Evolutionary conservation across 2,797 vertebrate genomes (phyloP), one percentile per base, ranked within the genome.

Genomic region (Allobates femoralis): DNA sequence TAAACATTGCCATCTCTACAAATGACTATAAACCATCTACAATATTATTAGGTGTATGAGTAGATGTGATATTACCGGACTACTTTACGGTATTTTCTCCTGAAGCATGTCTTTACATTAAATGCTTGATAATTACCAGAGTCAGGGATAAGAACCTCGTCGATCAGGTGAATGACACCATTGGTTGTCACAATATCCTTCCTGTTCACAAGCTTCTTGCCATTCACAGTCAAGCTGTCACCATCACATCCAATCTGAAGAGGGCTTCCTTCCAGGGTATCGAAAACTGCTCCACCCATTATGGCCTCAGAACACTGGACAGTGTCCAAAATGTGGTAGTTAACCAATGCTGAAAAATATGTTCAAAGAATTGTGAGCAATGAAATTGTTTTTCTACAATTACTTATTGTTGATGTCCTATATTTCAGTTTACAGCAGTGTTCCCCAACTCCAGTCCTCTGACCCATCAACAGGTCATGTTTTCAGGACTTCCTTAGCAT

Each of bases 301-400:
- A 99, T 99, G 34, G 97, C 97, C 93, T 99, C 98, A 1, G 98
- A 97, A 90, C 98, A 99, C 93, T 99, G 97, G 3, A 97, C 91
- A 0, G 96, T 96, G 86, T 97, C 94, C 92, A 99, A 92, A 87
- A 99, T 92, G 89, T 99, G 98, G 91, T 95, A 99, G 58, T 96
- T 98, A 90, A 99, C 79, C 0, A 99, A 94, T 89, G 98, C 98
- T 99, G 1, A 71, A 77, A 77, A 26, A 51, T 50, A 46, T 46
- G 26, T n/a, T n/a, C 1, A 73, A 46, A 73, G 12, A 26, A 74
- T 69, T 69, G 21, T 62, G 10, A 5, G 14, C 28, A 26, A 8
- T 2, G 5, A 14, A 62, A n/a, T 62, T 62, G 16, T 53, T 53
- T 53, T 1, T 10, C 1, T 12, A 62, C 60, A 60, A n/a, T 8